Conservation (phyloP, 2,113 vertebrate species). For the Mionectes macconnelli region DNA sequence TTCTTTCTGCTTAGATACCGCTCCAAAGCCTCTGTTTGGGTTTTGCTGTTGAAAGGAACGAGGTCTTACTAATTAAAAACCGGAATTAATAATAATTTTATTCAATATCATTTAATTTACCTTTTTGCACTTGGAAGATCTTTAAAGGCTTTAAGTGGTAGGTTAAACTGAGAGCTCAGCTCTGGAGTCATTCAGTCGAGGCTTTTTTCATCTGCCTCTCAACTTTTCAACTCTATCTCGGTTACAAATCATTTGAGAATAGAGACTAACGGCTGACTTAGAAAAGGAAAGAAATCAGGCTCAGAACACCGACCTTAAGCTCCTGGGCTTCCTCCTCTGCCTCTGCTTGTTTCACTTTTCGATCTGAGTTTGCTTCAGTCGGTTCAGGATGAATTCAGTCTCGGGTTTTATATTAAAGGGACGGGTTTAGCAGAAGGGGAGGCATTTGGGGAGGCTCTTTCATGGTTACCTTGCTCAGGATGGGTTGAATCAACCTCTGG, state of each 20-base stretch:
- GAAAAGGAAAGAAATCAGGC: not conserved
- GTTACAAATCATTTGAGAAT: not conserved
- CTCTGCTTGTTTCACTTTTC: not conserved
- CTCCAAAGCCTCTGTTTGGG: not conserved
- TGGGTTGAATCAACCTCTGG: not conserved
- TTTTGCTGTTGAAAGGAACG: not conserved
- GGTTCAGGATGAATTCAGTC: not conserved
- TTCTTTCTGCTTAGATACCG: not conserved
- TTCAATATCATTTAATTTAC: not conserved
- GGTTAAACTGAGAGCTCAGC: not conserved
- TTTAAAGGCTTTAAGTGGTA: not conserved
- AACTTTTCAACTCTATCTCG: not conserved
- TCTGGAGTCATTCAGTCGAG: not conserved
- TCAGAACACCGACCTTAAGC: not conserved
- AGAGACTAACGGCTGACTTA: not conserved
- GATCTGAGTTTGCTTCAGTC: not conserved
- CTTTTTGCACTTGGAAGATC: not conserved
- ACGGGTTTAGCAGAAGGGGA: accelerated
- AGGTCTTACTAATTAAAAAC: not conserved
- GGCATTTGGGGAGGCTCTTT: not conserved
- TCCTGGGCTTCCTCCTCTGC: not conserved
- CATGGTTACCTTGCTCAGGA: not conserved
- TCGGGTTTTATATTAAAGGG: not conserved
- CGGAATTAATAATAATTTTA: not conserved
- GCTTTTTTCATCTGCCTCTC: not conserved